phyloP scores from a whole-genome alignment of 2,888 invertebrate genomes.

The Ochropacha duplaris region DNA sequence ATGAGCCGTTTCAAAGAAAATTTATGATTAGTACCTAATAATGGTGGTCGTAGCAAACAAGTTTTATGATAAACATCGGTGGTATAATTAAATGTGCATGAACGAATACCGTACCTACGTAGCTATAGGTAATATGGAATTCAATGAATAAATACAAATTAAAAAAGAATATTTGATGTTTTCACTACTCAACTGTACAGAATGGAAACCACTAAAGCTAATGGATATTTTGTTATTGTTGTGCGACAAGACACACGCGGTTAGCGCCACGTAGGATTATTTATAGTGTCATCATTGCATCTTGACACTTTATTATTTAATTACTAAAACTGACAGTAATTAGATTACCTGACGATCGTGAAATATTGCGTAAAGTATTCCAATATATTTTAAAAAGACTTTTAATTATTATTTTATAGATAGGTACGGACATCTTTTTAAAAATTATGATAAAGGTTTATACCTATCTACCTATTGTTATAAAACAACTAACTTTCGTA shows the following conservation, averaged over 20 bases:
- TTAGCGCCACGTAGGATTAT: constrained; percentile 67
- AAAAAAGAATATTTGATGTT: constrained; percentile 35
- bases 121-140: constrained; percentile 31
- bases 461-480: too few species aligned
- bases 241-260: constrained; percentile 78
- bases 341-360: not conserved
- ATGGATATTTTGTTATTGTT: constrained; percentile 83
- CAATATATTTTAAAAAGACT: too few species aligned
- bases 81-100: constrained; percentile 10
- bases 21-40: constrained; percentile 45
- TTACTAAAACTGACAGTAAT: not conserved
- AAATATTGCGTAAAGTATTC: too few species aligned
- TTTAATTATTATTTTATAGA: too few species aligned
- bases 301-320: constrained; percentile 45
- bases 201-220: constrained; percentile 74
- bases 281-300: constrained; percentile 16
- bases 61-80: constrained; percentile 14
- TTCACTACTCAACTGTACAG: constrained; percentile 36
- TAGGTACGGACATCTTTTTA: too few species aligned
- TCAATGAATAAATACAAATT: constrained; percentile 11
- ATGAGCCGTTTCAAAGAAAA: constrained; percentile 49
- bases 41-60: constrained; percentile 32
- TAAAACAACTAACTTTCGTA: too few species aligned
- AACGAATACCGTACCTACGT: constrained; percentile 18
- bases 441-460: too few species aligned